phyloP scores from a whole-genome alignment of 64 coral and sea anemone species.

The Montipora foliosa region DNA sequence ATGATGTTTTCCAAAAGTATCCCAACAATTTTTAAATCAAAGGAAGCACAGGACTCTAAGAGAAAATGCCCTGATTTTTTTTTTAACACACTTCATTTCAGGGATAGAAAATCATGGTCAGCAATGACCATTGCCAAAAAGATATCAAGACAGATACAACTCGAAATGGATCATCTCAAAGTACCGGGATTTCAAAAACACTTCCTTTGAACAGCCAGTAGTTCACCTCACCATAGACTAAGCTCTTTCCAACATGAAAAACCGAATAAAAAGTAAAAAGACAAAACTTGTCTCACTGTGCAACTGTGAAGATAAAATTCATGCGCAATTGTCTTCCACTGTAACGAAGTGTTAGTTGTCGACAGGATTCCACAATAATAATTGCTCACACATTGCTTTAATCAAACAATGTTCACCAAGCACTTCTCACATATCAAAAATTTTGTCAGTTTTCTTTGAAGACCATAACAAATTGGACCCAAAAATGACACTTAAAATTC shows the following conservation, averaged over 20 bases:
- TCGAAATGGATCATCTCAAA: neutral
- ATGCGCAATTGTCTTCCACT: slow-evolving; percentile 99
- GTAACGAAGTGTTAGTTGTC: slow-evolving; percentile 96
- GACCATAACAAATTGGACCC: too few species aligned
- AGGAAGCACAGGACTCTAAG: neutral
- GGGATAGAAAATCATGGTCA: too few species aligned
- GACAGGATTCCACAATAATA: slow-evolving; percentile 70
- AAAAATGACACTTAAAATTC: too few species aligned
- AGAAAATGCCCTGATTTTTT: neutral
- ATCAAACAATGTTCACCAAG: slow-evolving; percentile 40
- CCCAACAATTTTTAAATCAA: neutral
- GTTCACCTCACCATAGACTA: slow-evolving; percentile 10
- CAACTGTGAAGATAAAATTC: slow-evolving; percentile 98
- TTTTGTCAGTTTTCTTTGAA: too few species aligned
- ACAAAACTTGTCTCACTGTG: slow-evolving; percentile 98
- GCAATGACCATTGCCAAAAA: neutral
- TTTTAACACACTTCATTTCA: too few species aligned
- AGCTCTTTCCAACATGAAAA: slow-evolving; percentile 11
- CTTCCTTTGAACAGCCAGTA: neutral
- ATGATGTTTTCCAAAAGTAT: neutral
- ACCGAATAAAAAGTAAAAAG: slow-evolving; percentile 91
- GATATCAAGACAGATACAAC: neutral
- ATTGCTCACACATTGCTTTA: slow-evolving; percentile 98
- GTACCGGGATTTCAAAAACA: neutral
- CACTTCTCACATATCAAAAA: neutral